These are phyloP conservation scores for Drosophila demipolita DNA, from an alignment of 2,888 invertebrate species.

Conservation along the genomic window DNA sequence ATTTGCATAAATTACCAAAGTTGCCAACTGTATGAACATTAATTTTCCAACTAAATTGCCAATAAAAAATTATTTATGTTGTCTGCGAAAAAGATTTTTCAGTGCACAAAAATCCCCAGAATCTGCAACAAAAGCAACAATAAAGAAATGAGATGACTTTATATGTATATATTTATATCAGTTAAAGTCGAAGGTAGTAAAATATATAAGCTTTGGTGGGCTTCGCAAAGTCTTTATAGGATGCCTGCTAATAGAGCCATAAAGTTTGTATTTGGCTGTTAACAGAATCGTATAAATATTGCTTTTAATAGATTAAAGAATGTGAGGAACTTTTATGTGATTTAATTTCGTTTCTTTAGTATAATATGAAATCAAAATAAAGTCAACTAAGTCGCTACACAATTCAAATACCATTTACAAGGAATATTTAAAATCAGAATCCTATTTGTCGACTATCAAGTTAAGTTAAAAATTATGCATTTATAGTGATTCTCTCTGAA, in stretches of 20 bases:
- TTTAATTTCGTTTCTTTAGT: neutral
- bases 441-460: neutral
- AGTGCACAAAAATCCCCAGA: conserved; percentile 31
- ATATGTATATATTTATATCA: conserved; percentile 41
- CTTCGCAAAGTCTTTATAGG: conserved; percentile 31
- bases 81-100: conserved; percentile 56
- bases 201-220: conserved; percentile 57
- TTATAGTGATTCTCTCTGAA: neutral
- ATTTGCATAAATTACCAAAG: conserved; percentile 82
- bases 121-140: conserved; percentile 28
- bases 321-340: neutral
- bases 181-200: conserved; percentile 47
- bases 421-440: neutral
- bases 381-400: neutral
- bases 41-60: conserved; percentile 79
- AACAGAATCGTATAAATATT: conserved; percentile 9
- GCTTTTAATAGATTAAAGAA: conserved; percentile 8
- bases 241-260: conserved; percentile 68
- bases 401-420: neutral
- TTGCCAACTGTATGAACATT: conserved; percentile 78
- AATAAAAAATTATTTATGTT: conserved; percentile 82
- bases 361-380: neutral
- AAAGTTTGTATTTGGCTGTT: conserved; percentile 33
- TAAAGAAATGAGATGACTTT: conserved; percentile 34
- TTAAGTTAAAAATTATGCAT: neutral